phyloP scores from a whole-genome alignment of 1,140 invertebrate genomes.

The Drosophila ogumai region DNA sequence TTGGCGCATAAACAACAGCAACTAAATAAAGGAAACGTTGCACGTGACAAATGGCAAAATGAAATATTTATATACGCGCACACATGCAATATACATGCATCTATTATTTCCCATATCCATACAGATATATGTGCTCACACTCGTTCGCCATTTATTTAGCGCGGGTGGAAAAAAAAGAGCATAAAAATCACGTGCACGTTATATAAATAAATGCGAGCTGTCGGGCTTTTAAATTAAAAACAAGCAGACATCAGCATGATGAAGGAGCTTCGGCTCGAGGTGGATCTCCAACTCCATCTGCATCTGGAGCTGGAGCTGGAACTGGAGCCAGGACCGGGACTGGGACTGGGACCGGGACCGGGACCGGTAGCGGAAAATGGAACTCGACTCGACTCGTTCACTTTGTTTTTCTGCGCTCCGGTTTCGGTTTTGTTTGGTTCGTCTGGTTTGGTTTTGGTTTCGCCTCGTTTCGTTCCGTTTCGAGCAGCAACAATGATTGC shows the following conservation, averaged over 20 bases:
- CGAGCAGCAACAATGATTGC: slow-evolving; percentile 71
- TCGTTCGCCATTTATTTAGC: slow-evolving; percentile 26
- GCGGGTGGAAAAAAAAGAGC: slow-evolving; percentile 23
- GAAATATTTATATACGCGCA: slow-evolving; percentile 72
- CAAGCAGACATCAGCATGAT: slow-evolving; percentile 55
- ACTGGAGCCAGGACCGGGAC: slow-evolving; percentile 1
- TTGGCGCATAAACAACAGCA: slow-evolving; percentile 68
- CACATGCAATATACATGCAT: slow-evolving; percentile 53
- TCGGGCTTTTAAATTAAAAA: slow-evolving; percentile 81
- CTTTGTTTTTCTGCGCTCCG: slow-evolving; percentile 40
- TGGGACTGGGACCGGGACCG: neutral
- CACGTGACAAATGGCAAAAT: slow-evolving; percentile 81
- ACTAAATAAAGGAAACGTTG: slow-evolving; percentile 46
- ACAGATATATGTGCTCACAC: slow-evolving; percentile 17
- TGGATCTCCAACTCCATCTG: slow-evolving; percentile 8
- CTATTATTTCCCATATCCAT: slow-evolving; percentile 36
- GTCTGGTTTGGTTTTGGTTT: slow-evolving; percentile 34
- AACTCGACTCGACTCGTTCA: slow-evolving; percentile 39
- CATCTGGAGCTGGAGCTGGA: slow-evolving; percentile 18
- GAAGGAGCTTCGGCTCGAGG: slow-evolving; percentile 30
- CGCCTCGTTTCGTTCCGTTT: slow-evolving; percentile 29
- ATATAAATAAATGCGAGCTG: slow-evolving; percentile 74
- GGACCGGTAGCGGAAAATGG: slow-evolving; percentile 25
- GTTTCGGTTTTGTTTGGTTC: slow-evolving; percentile 35
- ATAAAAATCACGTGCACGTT: slow-evolving; percentile 75